Conservation (phyloP, 2,888 invertebrate species). For the Aleiodes testaceus region DNA sequence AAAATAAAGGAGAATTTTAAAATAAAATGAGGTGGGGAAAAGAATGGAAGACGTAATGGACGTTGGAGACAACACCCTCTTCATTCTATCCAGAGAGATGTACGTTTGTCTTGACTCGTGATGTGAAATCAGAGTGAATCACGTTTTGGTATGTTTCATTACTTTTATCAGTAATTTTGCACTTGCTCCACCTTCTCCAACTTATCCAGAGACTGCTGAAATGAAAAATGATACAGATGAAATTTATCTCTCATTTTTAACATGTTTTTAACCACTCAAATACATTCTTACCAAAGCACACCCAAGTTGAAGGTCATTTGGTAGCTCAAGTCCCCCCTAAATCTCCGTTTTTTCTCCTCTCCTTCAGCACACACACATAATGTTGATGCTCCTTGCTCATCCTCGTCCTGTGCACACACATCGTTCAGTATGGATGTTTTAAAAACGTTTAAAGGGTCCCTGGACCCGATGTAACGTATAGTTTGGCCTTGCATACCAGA, state of each 20-base stretch:
- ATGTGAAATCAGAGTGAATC: conserved; percentile 51
- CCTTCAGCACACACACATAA: conserved; percentile 49
- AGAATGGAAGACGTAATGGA: conserved; percentile 1
- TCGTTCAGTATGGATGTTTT: not conserved
- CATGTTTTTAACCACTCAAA: not conserved
- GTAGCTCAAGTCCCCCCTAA: conserved; percentile 16
- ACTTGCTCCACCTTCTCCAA: conserved; percentile 11
- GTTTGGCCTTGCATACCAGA: conserved; percentile 67
- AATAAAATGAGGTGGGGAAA: conserved; percentile 25
- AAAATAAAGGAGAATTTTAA: not conserved
- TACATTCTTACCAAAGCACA: not conserved
- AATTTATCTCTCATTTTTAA: not conserved
- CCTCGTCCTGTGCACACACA: conserved; percentile 14
- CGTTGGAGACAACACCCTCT: conserved; percentile 39
- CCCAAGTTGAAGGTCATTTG: conserved; percentile 27
- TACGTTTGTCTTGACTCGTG: conserved; percentile 45
- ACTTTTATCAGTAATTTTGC: conserved; percentile 19
- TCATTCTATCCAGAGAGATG: conserved; percentile 37
- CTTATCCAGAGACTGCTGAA: too few relatives aligned
- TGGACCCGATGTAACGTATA: conserved; percentile 40
- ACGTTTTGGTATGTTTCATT: conserved; percentile 15
- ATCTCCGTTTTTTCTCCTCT: not conserved
- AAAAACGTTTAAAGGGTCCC: conserved; percentile 39
- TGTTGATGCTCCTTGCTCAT: conserved; percentile 39
- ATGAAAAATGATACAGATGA: conserved; percentile 35